phyloP scores from a whole-genome alignment of 2,888 invertebrate genomes.

The Pyrgus malvae region DNA sequence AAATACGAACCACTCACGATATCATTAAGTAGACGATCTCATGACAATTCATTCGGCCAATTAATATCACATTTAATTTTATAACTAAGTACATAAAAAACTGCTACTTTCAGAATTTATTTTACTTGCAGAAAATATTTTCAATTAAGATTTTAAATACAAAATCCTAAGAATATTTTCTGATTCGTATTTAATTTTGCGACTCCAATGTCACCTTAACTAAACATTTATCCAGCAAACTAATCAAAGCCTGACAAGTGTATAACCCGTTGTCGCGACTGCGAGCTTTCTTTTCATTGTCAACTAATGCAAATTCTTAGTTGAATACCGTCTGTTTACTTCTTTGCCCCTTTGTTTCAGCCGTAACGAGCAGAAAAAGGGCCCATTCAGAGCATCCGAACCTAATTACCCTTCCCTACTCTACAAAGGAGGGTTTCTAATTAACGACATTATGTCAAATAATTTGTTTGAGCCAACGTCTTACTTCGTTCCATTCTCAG shows the following conservation, averaged over 20 bases:
- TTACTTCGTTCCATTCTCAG: conserved; percentile 65
- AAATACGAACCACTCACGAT: too few species aligned
- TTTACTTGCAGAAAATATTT: too few species aligned
- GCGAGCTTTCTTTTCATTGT: conserved; percentile 49
- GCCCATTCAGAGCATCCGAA: conserved; percentile 78
- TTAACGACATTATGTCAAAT: conserved; percentile 82
- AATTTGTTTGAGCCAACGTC: conserved; percentile 78
- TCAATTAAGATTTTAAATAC: too few species aligned
- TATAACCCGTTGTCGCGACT: conserved; percentile 16
- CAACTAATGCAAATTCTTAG: conserved; percentile 66
- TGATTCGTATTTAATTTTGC: neutral
- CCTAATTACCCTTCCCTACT: conserved; percentile 76
- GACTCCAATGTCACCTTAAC: neutral
- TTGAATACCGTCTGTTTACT: conserved; percentile 76
- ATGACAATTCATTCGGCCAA: too few species aligned
- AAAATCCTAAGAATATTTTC: too few species aligned
- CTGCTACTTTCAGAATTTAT: too few species aligned
- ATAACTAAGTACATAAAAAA: too few species aligned
- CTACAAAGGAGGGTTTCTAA: conserved; percentile 78
- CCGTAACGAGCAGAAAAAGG: conserved; percentile 81
- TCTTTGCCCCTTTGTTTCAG: conserved; percentile 76
- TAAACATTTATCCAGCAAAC: neutral
- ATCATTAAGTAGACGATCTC: too few species aligned
- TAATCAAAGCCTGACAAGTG: conserved; percentile 13
- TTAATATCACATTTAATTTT: too few species aligned